Base-by-base conservation (phyloP, 2,113 vertebrate genomes). In the Amblyornis subalaris region DNA sequence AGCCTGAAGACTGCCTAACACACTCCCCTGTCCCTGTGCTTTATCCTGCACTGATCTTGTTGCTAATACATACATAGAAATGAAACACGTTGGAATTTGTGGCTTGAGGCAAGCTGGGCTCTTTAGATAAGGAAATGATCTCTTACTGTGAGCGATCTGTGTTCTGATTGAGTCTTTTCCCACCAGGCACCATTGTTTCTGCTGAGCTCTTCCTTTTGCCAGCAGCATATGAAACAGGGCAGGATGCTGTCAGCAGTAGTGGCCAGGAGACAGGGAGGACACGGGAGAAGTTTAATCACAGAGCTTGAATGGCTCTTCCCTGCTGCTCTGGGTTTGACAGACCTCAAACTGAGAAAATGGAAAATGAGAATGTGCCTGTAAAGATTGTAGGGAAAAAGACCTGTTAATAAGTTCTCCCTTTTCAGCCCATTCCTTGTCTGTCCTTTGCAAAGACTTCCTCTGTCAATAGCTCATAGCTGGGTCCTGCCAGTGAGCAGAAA, bases 121-220 rank as follows among this genome's bases (percentile, higher is more conserved):
- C 72, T 83, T 91, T 24, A 91, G 93, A 95, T 92, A 94, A 94
- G 94, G 90, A 95, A 97, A 83, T 64, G 57, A 64, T 91, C 82
- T 85, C 92, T 83, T 21, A 64, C 70, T 88, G 67, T 54, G 89
- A 89, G 58, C 15, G 65, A 20, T 94, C 50, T 79, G 78, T 76
- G 60, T 67, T 89, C 87, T 80, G 58, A 58, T 89, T 73, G 72
- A 82, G 87, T 54, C 84, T 91, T 79, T 85, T 83, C 85, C 89
- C 28, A 35, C 29, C 36, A 55, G 33, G 66, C 88, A 76, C 81
- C 35, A 31, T 88, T 97, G 94, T 94, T 95, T 82, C 85, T 91
- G 74, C 74, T 76, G 57, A 42, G 51, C 75, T 62, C 60, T 93
- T 95, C 89, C 89, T 89, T 85, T 76, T 88, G 29, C 23, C 28